A percentile compares a stretch with the other conserved stretches of the same genome.
These are phyloP conservation scores for Thamnophis sirtalis DNA, from an alignment of 2,113 vertebrate species.

Conservation along the genomic window DNA sequence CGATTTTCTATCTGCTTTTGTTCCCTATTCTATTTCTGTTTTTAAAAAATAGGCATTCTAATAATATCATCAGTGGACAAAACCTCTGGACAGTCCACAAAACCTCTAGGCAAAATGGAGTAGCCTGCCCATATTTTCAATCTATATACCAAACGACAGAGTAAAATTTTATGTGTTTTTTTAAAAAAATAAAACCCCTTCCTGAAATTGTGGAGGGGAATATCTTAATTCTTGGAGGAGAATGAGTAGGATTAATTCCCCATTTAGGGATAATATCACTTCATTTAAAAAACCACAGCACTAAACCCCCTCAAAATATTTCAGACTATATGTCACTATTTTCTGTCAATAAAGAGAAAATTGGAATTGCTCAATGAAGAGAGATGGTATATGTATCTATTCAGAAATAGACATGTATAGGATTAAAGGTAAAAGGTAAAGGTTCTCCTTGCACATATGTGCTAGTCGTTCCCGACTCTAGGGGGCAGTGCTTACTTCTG, in stretches of 20 bases:
- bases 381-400: background rate
- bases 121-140: background rate
- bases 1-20: background rate
- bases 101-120: background rate
- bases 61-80: background rate
- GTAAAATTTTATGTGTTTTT: background rate
- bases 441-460: too few relatives aligned
- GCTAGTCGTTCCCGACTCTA: too few relatives aligned
- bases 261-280: background rate
- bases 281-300: background rate
- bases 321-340: background rate
- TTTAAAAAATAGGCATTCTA: background rate
- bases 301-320: background rate
- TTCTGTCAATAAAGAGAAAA: background rate
- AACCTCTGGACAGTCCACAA: background rate
- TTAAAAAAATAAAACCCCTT: background rate
- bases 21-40: background rate
- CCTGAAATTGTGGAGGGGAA: background rate
- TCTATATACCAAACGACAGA: background rate
- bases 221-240: background rate
- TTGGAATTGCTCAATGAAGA: background rate
- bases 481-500: too few relatives aligned
- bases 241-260: background rate
- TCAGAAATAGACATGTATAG: background rate
- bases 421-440: background rate